phyloP scores from a whole-genome alignment of 1,140 invertebrate species.

The Cecropterus lyciades region DNA sequence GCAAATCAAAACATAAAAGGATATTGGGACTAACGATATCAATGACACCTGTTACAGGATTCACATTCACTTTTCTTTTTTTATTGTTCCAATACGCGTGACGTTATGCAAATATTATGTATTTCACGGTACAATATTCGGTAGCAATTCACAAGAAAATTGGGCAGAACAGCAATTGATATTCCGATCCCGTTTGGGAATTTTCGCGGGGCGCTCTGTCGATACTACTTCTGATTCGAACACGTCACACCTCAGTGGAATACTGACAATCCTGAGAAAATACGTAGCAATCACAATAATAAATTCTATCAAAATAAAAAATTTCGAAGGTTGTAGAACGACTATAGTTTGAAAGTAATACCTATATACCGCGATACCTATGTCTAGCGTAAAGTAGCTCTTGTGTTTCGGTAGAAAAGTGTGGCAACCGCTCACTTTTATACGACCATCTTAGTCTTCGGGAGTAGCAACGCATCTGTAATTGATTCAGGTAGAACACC shows the following conservation, averaged over 20 bases:
- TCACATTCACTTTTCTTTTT: slow-evolving; percentile 58
- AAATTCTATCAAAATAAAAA: not conserved
- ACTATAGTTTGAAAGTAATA: too few species aligned
- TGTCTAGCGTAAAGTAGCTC: too few species aligned
- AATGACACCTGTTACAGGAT: slow-evolving; percentile 59
- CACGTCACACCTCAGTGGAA: slow-evolving; percentile 41
- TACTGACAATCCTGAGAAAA: slow-evolving; percentile 42
- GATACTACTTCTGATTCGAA: slow-evolving; percentile 57
- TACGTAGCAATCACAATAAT: slow-evolving; percentile 19
- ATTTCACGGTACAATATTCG: slow-evolving; percentile 60
- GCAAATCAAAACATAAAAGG: slow-evolving; percentile 37
- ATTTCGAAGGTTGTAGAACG: too few species aligned
- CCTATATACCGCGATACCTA: too few species aligned
- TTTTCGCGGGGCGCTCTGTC: slow-evolving; percentile 53
- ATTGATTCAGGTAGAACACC: too few species aligned
- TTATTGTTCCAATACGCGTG: slow-evolving; percentile 47
- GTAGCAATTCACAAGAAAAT: slow-evolving; percentile 65
- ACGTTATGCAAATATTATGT: slow-evolving; percentile 64
- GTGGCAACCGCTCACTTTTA: too few species aligned
- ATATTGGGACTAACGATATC: slow-evolving; percentile 49
- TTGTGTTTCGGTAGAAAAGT: too few species aligned
- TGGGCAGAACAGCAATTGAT: slow-evolving; percentile 64
- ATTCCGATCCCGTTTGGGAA: slow-evolving; percentile 59
- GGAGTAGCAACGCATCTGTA: too few species aligned
- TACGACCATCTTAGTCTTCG: too few species aligned